Base-by-base conservation (phyloP, 2,888 invertebrate genomes). In the Apotomis betuletana region DNA sequence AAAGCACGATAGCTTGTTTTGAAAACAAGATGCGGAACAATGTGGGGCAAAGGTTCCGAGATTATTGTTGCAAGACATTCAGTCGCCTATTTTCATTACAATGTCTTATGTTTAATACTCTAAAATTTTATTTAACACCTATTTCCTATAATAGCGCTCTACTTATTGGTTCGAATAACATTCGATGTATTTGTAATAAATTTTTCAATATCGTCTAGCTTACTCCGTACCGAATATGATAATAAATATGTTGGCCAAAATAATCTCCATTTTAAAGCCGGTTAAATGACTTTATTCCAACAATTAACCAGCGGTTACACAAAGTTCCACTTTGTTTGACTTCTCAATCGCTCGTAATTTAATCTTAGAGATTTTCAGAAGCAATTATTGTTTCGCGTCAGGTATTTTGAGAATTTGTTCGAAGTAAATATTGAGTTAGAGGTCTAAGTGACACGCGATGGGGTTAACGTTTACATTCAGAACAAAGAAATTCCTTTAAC, bases 371-470 rank as follows among this genome's bases (percentile, higher is more conserved):
- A 27, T 36, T 52, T 70, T 58, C 12, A 0, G 4, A 64, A 63
- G 62, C 58, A 58, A 70, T 70, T 52, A 58, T 58, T 70, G 27
- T 70, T 41, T 41, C 63, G 13, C 5, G 44, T 5, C 52, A 60
- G 63, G 27, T 58, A 58, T 64, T 63, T 70, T 64, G 58, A 8
- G 27, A 58, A 70, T 70, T 70, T 64, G 44, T 51, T 51, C 41
- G n/a, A 27, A 36, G 3, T 3, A 65, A 55, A 55, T 61, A 54
- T 68, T 55, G n/a, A 12, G 15, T 41, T 41, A 27, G 15, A 9
- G 54, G 44, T 10, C 5, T 27, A 68, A 54, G 13, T 36, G 4
- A 46, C n/a, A 44, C 5, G 5, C n/a, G 41, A 6, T 6, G 6
- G 41, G 6, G 6, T 41, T 41, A 41, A 41, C 5, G 41, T 41